Percentiles rank a stretch among this genome's conserved stretches.
These are phyloP conservation scores for Hoplostethus atlanticus DNA, from an alignment of 2,797 vertebrate species.

Conservation along the genomic window DNA sequence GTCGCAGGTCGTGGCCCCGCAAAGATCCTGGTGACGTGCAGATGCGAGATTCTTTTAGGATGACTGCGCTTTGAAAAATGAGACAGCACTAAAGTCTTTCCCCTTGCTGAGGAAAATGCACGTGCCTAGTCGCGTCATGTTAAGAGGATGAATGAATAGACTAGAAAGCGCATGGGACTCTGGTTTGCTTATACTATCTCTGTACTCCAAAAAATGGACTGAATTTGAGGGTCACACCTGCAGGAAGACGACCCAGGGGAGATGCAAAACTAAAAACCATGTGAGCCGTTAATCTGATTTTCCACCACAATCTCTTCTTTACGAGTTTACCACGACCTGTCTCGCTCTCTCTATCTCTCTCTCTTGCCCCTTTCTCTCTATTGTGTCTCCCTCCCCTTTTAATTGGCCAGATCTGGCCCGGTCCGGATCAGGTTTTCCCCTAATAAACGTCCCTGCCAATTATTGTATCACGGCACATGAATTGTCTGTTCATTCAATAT, in stretches of 20 bases:
- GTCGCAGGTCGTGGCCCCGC: conserved; percentile 95
- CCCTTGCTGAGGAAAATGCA: not conserved
- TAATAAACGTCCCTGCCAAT: not conserved
- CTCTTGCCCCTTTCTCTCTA: not conserved
- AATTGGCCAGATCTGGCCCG: not conserved
- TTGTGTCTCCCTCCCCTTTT: conserved; percentile 12
- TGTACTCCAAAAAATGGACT: conserved; percentile 36
- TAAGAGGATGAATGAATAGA: conserved; percentile 23
- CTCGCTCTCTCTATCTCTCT: not conserved
- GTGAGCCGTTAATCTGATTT: not conserved
- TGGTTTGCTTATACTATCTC: conserved; percentile 49
- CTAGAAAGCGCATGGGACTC: conserved; percentile 48
- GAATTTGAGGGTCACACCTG: conserved; percentile 13
- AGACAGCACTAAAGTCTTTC: not conserved
- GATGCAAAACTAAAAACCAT: conserved; percentile 9
- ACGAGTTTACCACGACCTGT: not conserved
- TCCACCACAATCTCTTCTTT: not conserved
- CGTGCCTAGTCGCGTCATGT: conserved; percentile 1
- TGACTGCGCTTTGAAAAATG: conserved; percentile 10
- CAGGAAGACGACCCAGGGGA: not conserved
- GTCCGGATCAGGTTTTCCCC: not conserved
- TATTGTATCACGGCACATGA: not conserved
- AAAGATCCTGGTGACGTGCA: conserved; percentile 89
- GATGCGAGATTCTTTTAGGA: not conserved
- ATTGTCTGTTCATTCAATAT: conserved; percentile 18